A percentile compares a stretch with the other conserved stretches of the same genome.
Conservation (phyloP, 2,113 vertebrate genomes). For the Phocoena phocoena region DNA sequence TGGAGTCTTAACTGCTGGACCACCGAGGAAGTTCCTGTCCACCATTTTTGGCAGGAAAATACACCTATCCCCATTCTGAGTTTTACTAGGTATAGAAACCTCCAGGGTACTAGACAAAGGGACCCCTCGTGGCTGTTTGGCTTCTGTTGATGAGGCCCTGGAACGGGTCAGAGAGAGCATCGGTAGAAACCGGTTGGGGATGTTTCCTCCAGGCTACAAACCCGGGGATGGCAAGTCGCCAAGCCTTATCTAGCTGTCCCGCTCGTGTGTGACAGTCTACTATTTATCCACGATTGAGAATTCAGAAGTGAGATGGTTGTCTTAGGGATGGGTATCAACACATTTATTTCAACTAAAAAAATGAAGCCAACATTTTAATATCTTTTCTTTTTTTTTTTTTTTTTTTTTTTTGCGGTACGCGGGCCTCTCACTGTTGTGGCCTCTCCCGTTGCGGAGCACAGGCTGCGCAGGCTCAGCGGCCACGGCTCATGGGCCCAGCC, state of each 20-base stretch:
- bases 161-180: not conserved
- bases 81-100: not conserved
- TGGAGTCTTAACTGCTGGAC: too few relatives aligned
- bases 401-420: too few relatives aligned
- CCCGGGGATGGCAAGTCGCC: not conserved
- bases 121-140: accelerated
- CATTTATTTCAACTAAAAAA: not conserved
- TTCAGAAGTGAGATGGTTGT: constrained; percentile 33
- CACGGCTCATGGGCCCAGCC: too few relatives aligned
- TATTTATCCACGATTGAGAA: not conserved
- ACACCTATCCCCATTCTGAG: too few relatives aligned
- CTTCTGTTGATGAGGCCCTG: not conserved
- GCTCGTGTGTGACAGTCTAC: not conserved
- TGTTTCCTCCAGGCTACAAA: not conserved
- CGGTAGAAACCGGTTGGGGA: accelerated
- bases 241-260: not conserved
- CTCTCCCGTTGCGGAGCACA: too few relatives aligned
- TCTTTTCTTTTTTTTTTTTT: not conserved
- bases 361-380: not conserved
- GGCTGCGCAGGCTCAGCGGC: too few relatives aligned
- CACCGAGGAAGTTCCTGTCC: too few relatives aligned
- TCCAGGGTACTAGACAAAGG: not conserved
- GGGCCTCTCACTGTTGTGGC: too few relatives aligned
- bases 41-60: not conserved
- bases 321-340: not conserved